phyloP scores from a whole-genome alignment of 2,888 invertebrate genomes.

The Epiblema foenella region DNA sequence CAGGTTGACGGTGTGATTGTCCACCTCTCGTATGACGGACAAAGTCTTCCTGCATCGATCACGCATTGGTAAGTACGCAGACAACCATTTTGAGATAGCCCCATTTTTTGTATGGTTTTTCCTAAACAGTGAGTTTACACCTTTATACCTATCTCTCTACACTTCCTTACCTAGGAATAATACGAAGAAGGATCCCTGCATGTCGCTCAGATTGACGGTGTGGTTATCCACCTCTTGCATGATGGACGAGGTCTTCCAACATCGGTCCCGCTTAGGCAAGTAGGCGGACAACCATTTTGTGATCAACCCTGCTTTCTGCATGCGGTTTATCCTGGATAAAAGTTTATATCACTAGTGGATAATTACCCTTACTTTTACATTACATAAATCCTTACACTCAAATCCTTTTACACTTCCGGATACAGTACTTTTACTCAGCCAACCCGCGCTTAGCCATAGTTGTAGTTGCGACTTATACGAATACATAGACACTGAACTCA shows the following conservation, averaged over 20 bases:
- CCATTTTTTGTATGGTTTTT: conserved; percentile 92
- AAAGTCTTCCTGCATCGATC: conserved; percentile 91
- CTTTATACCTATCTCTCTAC: neutral
- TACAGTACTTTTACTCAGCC: too few species aligned
- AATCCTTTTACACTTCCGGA: too few species aligned
- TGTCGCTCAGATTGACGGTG: conserved; percentile 94
- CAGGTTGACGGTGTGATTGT: conserved; percentile 94
- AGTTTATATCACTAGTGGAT: neutral
- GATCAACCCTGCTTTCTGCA: conserved; percentile 94
- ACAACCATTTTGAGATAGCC: conserved; percentile 92
- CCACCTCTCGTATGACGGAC: conserved; percentile 88
- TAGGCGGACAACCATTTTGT: conserved; percentile 92
- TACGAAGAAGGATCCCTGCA: conserved; percentile 97
- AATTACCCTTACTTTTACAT: too few species aligned
- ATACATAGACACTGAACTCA: too few species aligned
- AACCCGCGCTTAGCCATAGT: too few species aligned
- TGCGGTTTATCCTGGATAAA: conserved; percentile 87
- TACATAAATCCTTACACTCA: too few species aligned
- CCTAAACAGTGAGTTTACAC: conserved; percentile 66
- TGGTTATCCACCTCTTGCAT: conserved; percentile 93
- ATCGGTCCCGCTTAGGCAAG: conserved; percentile 91
- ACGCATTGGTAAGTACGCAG: conserved; percentile 89
- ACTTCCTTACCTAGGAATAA: conserved; percentile 88
- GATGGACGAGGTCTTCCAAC: conserved; percentile 87
- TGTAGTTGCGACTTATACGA: too few species aligned